Evolutionary conservation across 1,140 invertebrate species (phyloP), one percentile per base, ranked within the genome.

Genomic region (Tyrophagus putrescentiae): DNA sequence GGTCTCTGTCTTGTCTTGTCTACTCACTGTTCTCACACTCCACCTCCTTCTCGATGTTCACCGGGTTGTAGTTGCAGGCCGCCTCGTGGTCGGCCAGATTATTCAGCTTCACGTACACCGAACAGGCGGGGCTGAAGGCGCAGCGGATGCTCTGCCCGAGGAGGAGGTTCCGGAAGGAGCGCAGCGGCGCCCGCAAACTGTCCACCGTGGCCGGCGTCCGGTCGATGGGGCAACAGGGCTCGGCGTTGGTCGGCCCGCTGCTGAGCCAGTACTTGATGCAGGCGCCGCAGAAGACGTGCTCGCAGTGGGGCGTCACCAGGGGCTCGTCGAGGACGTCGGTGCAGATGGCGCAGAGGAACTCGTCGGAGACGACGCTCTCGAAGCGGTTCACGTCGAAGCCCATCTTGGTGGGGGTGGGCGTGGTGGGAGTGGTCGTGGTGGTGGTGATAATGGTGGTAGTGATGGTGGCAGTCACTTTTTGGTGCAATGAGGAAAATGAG

Each of bases 371-470:
- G 16, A 29, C 44, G 11, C 23, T 3, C 32, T 57, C 36, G 25
- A 57, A 57, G 18, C 56, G 56, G 23, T 56, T 57, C 31, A 54
- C 13, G 31, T 57, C 56, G 56, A 21, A 57, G 31, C 56, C 56
- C 56, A 57, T 57, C 50, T 54, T 44, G n/a, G n/a, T n/a, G n/a
- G n/a, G n/a, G n/a, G n/a, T n/a, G n/a, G n/a, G n/a, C n/a, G n/a
- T n/a, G n/a, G n/a, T n/a, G n/a, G n/a, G n/a, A n/a, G n/a, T n/a
- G n/a, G n/a, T n/a, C n/a, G n/a, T n/a, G n/a, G n/a, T n/a, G n/a
- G n/a, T n/a, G n/a, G n/a, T n/a, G n/a, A n/a, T n/a, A n/a, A n/a
- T n/a, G n/a, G n/a, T n/a, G n/a, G n/a, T n/a, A n/a, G n/a, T n/a
- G n/a, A n/a, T n/a, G n/a, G n/a, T n/a, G n/a, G n/a, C n/a, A n/a